Evolutionary conservation across 2,888 invertebrate species (phyloP).

Genomic region (Himalopsyche kuldschensis): DNA sequence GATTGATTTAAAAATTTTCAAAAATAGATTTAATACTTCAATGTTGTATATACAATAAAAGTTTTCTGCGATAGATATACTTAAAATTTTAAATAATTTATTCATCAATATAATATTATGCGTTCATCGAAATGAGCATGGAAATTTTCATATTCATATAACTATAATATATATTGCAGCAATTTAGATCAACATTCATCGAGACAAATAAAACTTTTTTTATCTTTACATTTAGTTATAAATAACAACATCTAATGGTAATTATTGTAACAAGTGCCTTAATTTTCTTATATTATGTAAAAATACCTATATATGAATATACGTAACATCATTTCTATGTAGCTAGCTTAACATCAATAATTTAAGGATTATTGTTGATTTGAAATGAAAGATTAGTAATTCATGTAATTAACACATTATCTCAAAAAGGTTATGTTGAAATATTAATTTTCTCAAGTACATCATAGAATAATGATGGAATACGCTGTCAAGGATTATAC

Average conservation of each 20-base stretch:
- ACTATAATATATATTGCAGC: constrained; percentile 2
- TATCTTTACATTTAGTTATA: not conserved
- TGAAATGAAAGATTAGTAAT: not conserved
- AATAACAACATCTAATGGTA: constrained; percentile 28
- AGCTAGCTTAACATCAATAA: not conserved
- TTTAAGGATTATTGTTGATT: not conserved
- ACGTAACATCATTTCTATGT: constrained; percentile 2
- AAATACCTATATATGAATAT: constrained; percentile 4
- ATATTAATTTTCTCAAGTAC: not conserved
- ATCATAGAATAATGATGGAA: not conserved
- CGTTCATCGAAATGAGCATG: not conserved
- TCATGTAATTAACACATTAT: not conserved
- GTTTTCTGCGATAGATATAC: not conserved
- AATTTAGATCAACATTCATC: not conserved
- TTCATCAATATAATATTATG: not conserved
- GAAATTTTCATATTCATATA: not conserved
- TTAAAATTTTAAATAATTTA: not conserved
- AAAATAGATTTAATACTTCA: not conserved
- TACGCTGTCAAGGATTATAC: no score
- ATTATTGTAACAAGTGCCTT: constrained; percentile 28
- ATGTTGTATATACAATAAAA: not conserved
- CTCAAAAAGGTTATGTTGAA: not conserved
- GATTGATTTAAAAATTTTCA: not conserved
- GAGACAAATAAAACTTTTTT: not conserved
- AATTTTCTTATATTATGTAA: constrained; percentile 3